Percentiles rank a stretch among this genome's conserved stretches.
Conservation (phyloP, 2,113 vertebrate species). For the Tapirus terrestris region DNA sequence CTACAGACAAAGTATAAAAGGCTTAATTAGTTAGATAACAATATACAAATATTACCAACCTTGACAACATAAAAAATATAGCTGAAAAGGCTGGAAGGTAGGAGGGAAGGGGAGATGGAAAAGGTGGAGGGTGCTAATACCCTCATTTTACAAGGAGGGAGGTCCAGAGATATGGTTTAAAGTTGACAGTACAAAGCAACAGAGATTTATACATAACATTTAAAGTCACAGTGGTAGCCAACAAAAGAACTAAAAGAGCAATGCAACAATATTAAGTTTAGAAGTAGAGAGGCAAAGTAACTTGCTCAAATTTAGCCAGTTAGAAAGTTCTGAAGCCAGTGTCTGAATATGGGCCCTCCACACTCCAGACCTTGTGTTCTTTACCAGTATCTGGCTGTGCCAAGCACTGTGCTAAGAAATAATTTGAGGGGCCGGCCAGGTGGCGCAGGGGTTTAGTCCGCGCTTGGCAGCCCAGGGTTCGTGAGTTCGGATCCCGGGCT, state of each 20-base stretch:
- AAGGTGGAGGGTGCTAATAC: too few relatives aligned
- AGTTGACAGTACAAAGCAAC: background rate
- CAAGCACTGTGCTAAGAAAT: background rate
- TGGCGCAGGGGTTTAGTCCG: too few relatives aligned
- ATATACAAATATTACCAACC: background rate
- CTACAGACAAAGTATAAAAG: background rate
- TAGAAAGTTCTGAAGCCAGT: background rate
- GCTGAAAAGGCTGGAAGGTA: background rate
- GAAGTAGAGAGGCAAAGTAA: background rate
- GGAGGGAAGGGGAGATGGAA: background rate
- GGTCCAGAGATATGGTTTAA: background rate
- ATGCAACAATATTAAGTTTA: background rate
- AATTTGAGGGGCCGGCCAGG: too few relatives aligned
- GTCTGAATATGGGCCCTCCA: background rate
- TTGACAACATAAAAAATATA: background rate
- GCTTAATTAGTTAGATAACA: background rate
- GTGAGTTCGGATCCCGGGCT: too few relatives aligned
- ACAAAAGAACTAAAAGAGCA: background rate
- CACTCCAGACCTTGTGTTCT: fast-evolving
- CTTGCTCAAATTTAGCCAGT: background rate
- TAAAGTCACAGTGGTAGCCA: background rate
- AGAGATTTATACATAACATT: background rate
- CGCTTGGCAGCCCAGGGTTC: too few relatives aligned
- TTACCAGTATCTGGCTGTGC: fast-evolving
- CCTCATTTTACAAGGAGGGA: background rate